Percentiles rank a stretch among this genome's conserved stretches.
Evolutionary conservation across 2,113 vertebrate genomes (phyloP).

Genomic region (Turnix velox): DNA sequence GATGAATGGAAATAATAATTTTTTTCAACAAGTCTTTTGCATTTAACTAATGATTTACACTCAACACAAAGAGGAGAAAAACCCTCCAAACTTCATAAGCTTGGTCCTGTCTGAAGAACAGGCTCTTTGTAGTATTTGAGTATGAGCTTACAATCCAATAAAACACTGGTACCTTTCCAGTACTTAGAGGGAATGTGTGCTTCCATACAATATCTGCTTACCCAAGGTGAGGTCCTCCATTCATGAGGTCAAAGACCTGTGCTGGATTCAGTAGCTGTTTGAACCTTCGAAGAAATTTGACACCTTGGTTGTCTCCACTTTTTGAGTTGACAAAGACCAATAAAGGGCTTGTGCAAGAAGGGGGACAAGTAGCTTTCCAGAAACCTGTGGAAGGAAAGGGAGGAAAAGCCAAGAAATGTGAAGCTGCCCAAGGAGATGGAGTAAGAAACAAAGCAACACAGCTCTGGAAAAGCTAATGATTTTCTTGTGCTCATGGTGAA

Average conservation of each 20-base stretch:
- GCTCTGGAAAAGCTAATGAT: neutral
- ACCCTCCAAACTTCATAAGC: neutral
- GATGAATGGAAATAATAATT: neutral
- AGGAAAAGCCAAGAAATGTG: neutral
- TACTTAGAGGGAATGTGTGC: neutral
- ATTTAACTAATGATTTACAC: neutral
- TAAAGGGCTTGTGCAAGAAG: slow-evolving; percentile 91
- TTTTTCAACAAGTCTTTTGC: neutral
- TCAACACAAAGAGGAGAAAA: neutral
- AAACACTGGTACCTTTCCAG: neutral
- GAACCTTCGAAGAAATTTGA: slow-evolving; percentile 94
- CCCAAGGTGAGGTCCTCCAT: slow-evolving; percentile 97
- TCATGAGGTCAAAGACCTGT: slow-evolving; percentile 98
- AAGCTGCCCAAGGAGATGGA: neutral
- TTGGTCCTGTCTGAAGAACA: neutral
- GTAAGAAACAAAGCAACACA: neutral
- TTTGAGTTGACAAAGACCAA: slow-evolving; percentile 98
- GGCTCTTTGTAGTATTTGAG: neutral
- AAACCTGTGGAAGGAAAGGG: slow-evolving; percentile 78
- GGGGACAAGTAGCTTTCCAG: slow-evolving; percentile 96
- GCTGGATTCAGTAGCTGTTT: slow-evolving; percentile 97
- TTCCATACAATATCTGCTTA: slow-evolving; percentile 55
- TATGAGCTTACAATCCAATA: neutral
- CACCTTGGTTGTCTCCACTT: slow-evolving; percentile 96
- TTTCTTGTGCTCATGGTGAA: neutral